phyloP scores from a whole-genome alignment of 2,797 vertebrate species.

The Taenioides sp. region DNA sequence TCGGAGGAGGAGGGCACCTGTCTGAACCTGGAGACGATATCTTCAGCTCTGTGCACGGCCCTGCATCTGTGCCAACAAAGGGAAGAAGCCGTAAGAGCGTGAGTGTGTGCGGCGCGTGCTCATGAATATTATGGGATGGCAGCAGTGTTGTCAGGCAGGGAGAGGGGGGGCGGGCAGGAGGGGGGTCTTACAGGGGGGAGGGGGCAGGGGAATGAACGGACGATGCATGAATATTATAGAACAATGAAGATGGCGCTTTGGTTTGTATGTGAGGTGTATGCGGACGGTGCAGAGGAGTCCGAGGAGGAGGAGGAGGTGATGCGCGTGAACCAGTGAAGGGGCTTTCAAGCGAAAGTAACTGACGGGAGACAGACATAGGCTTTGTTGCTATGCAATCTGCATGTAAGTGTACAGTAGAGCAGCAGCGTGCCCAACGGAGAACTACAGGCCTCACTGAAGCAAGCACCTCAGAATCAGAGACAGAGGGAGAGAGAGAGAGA shows the following conservation, averaged over 20 bases:
- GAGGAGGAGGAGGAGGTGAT: background rate
- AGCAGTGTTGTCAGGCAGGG: conserved; percentile 77
- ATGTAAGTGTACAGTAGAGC: conserved; percentile 35
- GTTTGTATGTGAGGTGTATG: conserved; percentile 52
- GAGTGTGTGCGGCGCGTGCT: conserved; percentile 55
- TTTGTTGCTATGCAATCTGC: conserved; percentile 70
- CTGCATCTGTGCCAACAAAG: conserved; percentile 68
- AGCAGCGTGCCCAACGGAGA: conserved; percentile 25
- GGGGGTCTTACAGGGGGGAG: conserved; percentile 58
- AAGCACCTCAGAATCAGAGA: too few species aligned
- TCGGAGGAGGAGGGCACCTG: conserved; percentile 46
- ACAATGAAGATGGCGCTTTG: conserved; percentile 52
- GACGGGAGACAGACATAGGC: conserved; percentile 60
- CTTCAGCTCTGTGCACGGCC: conserved; percentile 47
- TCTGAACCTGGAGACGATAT: conserved; percentile 19
- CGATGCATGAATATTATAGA: conserved; percentile 78
- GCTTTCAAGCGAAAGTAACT: conserved; percentile 62
- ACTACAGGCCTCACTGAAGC: conserved; percentile 35
- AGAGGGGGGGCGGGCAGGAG: conserved; percentile 60
- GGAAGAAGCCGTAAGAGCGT: conserved; percentile 55
- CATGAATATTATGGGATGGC: conserved; percentile 78
- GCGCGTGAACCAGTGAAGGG: conserved; percentile 52
- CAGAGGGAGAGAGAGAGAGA: background rate
- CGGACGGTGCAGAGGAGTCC: background rate
- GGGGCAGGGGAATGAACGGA: conserved; percentile 69